A percentile compares a stretch with the other conserved stretches of the same genome.
Evolutionary conservation across 1,140 invertebrate species (phyloP).

Genomic region (Globodera rostochiensis): DNA sequence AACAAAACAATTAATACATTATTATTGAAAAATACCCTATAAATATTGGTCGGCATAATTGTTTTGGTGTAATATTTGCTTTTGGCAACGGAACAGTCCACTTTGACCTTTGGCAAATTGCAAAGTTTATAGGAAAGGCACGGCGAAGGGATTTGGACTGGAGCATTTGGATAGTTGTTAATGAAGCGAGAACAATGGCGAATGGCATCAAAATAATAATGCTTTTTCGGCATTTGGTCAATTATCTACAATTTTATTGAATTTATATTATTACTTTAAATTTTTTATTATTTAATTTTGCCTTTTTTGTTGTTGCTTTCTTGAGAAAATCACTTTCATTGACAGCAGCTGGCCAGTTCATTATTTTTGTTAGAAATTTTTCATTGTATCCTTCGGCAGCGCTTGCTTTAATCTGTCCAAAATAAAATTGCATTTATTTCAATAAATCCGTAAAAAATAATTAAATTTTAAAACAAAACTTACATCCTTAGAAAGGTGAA

Average conservation of each 20-base stretch:
- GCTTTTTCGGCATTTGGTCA: not conserved
- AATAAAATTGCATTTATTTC: not conserved
- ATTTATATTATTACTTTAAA: not conserved
- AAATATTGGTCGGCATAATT: not conserved
- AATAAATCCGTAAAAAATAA: not conserved
- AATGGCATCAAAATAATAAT: conserved; percentile 27
- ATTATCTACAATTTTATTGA: conserved; percentile 10
- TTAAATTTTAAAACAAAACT: not conserved
- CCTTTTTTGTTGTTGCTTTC: not conserved
- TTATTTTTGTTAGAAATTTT: not conserved
- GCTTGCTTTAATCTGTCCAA: conserved; percentile 2
- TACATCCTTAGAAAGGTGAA: conserved; percentile 25
- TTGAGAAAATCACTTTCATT: not conserved
- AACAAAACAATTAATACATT: not conserved
- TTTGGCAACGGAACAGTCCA: conserved; percentile 9
- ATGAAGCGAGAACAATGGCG: conserved; percentile 24
- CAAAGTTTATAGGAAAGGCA: conserved; percentile 26
- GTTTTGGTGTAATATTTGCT: not conserved
- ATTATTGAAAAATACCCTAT: not conserved
- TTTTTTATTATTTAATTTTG: not conserved
- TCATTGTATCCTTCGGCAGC: not conserved
- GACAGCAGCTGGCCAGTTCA: not conserved
- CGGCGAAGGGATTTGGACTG: not conserved
- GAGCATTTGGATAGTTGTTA: conserved; percentile 8
- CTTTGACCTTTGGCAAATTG: conserved; percentile 20